These are phyloP conservation scores for Nyctibius grandis DNA, from an alignment of 2,797 vertebrate species.

Conservation along the genomic window DNA sequence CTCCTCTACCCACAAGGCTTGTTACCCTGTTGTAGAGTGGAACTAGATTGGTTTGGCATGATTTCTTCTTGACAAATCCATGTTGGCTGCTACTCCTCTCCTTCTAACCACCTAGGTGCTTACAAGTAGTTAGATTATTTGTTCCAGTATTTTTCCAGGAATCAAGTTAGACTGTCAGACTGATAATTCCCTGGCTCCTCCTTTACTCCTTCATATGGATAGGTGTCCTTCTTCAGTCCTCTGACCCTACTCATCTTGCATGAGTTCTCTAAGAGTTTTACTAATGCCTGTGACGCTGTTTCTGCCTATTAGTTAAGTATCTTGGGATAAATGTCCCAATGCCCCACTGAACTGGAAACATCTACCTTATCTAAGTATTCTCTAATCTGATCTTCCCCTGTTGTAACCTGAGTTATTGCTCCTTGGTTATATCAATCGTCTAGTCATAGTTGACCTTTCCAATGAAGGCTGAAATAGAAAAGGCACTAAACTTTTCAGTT, in stretches of 20 bases:
- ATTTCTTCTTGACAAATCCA: neutral
- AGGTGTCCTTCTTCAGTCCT: neutral
- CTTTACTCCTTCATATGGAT: neutral
- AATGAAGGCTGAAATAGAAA: constrained; percentile 22
- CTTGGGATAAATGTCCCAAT: neutral
- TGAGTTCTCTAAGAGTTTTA: neutral
- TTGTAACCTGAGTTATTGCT: neutral
- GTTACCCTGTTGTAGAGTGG: neutral
- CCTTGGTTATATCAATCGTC: neutral
- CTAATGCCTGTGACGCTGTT: neutral
- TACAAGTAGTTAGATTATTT: neutral
- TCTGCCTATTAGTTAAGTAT: neutral
- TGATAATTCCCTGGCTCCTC: neutral
- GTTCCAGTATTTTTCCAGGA: neutral
- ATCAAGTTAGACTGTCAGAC: neutral
- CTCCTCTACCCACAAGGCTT: neutral
- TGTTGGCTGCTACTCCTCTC: neutral
- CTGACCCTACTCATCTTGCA: neutral
- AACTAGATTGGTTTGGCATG: neutral
- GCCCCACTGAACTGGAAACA: neutral
- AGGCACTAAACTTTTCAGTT: constrained; percentile 4
- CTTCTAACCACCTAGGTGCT: neutral
- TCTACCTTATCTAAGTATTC: neutral
- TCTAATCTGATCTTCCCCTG: neutral
- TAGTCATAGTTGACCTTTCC: neutral